Evolutionary conservation across 1,140 invertebrate genomes (phyloP), one percentile per base, ranked within the genome.

Genomic region (Tetranychus cinnabarinus): DNA sequence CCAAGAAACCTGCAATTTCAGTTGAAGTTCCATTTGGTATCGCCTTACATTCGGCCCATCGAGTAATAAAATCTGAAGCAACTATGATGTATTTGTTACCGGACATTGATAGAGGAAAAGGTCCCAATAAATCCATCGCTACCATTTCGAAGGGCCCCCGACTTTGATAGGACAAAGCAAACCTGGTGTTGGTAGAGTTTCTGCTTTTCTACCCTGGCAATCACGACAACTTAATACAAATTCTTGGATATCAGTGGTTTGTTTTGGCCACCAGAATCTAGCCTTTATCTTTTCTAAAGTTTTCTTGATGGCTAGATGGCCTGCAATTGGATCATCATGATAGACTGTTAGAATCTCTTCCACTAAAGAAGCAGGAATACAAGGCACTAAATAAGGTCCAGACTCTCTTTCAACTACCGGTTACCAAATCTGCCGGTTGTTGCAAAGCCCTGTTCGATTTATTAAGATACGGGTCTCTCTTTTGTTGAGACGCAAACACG

Each of bases 61-160:
- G 67, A 13, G 67, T 68, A 37, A 67, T 67, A 42, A 66, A 69
- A 57, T 70, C 68, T 8, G 59, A 39, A 1, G 65, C 45, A 13
- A 67, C 63, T 4, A 69, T 39, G 15, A 70, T 66, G 57, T 69
- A 69, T 36, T 58, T 62, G 36, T 67, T 69, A 6, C 66, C 66
- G 15, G 47, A 48, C 35, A 60, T 35, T 13, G 67, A 65, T 2
- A 34, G 37, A 10, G 61, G 63, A 12, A 69, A 58, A 7, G 64
- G 64, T 2, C 68, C 68, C 12, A 67, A 15, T 42, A n/a, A n/a
- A n/a, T n/a, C n/a, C n/a, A n/a, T n/a, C n/a, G n/a, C n/a, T n/a
- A n/a, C n/a, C n/a, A n/a, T 63, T 34, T 66, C 64, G 36, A 67
- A 56, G 68, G 66, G 45, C 15, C 58, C 10, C 60, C 60, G 10